Evolutionary conservation across 2,797 vertebrate genomes (phyloP).

Genomic region (Clarias laeviceps): DNA sequence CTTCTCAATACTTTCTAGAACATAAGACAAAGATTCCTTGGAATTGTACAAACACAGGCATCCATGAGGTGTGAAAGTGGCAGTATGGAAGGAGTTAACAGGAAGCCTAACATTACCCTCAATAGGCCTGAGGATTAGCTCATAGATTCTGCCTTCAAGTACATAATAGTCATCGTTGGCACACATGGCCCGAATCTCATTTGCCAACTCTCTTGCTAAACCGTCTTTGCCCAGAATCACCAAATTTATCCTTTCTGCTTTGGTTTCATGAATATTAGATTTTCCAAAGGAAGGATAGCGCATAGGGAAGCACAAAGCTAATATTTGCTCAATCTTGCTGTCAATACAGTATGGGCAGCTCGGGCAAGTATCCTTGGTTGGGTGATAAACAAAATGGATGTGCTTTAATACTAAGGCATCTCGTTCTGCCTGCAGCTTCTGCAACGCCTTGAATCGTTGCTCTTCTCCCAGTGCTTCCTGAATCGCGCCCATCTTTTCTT

Average conservation of each 20-base stretch:
- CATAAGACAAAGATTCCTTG: conserved; percentile 84
- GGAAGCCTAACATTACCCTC: conserved; percentile 86
- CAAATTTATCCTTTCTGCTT: conserved; percentile 80
- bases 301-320: conserved; percentile 71
- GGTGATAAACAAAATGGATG: conserved; percentile 88
- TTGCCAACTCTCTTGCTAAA: conserved; percentile 82
- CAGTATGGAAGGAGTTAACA: conserved; percentile 85
- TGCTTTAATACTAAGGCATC: conserved; percentile 86
- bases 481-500: conserved; percentile 89
- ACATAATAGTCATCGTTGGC: conserved; percentile 85
- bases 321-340: conserved; percentile 79
- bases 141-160: conserved; percentile 86
- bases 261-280: conserved; percentile 79
- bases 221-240: conserved; percentile 88
- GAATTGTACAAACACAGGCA: conserved; percentile 89
- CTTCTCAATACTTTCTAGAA: conserved; percentile 85
- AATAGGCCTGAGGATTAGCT: conserved; percentile 81
- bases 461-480: conserved; percentile 86
- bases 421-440: conserved; percentile 85
- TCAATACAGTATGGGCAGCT: conserved; percentile 79
- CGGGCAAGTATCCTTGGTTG: conserved; percentile 85
- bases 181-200: conserved; percentile 86
- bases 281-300: conserved; percentile 80
- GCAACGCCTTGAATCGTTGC: conserved; percentile 82
- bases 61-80: conserved; percentile 84